Conservation (phyloP, 2,797 vertebrate species). For the Rallus crepitans region DNA sequence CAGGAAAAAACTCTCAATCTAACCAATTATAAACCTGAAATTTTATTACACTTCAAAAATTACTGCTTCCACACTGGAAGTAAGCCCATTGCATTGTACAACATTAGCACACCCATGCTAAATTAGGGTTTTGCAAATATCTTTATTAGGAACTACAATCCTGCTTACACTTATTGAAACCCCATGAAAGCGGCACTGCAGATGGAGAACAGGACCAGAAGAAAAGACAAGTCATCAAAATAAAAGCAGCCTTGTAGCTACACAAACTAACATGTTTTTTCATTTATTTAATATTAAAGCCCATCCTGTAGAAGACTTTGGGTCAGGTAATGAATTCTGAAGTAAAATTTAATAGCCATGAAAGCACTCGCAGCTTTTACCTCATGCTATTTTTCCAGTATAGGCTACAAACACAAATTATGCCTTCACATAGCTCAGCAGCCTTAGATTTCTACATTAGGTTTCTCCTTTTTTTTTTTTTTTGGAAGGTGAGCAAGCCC, state of each 20-base stretch:
- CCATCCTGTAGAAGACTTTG: neutral
- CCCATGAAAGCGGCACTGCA: neutral
- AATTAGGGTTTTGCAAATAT: neutral
- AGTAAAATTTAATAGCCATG: neutral
- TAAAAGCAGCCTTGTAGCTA: neutral
- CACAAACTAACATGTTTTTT: neutral
- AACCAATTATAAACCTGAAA: neutral
- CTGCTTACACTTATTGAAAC: neutral
- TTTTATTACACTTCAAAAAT: neutral
- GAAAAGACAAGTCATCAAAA: neutral
- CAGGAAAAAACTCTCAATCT: rapidly evolving
- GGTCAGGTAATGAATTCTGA: neutral
- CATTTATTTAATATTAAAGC: neutral
- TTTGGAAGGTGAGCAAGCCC: too few species aligned
- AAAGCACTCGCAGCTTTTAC: neutral
- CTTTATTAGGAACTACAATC: neutral
- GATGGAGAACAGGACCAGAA: neutral
- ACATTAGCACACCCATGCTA: neutral
- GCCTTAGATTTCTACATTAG: neutral
- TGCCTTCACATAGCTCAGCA: neutral
- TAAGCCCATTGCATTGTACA: neutral
- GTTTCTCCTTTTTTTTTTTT: neutral
- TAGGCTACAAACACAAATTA: neutral
- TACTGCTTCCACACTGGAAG: neutral
- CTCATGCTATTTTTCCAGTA: neutral